Conservation (phyloP, 2,888 invertebrate genomes). For the Andrena trimmerana region DNA sequence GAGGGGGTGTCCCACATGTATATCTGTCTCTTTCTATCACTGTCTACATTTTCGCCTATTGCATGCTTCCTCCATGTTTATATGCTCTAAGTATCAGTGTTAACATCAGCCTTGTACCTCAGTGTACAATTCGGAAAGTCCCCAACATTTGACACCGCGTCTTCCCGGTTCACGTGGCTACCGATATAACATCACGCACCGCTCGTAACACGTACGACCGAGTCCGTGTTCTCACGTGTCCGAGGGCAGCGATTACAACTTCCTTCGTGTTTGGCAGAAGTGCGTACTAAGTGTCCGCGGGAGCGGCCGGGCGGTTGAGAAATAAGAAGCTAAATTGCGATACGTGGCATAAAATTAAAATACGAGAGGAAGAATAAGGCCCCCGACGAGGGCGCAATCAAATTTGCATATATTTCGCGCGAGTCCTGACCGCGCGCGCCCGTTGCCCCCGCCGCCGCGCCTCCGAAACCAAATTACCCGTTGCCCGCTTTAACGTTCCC, state of each 20-base stretch:
- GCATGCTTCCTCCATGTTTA: too few species aligned
- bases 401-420: constrained; percentile 55
- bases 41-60: too few species aligned
- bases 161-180: constrained; percentile 3
- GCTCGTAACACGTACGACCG: neutral
- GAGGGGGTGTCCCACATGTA: too few species aligned
- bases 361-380: constrained; percentile 29
- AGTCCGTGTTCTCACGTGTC: constrained; percentile 13
- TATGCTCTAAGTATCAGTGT: too few species aligned
- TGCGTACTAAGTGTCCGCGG: neutral
- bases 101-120: too few species aligned
- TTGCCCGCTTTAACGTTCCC: constrained; percentile 11
- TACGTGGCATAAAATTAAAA: constrained; percentile 46
- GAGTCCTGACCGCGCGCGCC: constrained; percentile 19
- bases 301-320: constrained; percentile 10
- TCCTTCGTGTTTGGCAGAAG: constrained; percentile 6
- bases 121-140: too few species aligned
- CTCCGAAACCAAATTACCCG: constrained; percentile 23
- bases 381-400: neutral
- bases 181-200: neutral
- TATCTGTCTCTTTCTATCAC: too few species aligned
- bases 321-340: constrained; percentile 32
- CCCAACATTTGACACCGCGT: neutral
- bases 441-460: constrained; percentile 1
- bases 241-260: constrained; percentile 3